phyloP scores from a whole-genome alignment of 2,888 invertebrate species.

The Petrolisthes manimaculis region DNA sequence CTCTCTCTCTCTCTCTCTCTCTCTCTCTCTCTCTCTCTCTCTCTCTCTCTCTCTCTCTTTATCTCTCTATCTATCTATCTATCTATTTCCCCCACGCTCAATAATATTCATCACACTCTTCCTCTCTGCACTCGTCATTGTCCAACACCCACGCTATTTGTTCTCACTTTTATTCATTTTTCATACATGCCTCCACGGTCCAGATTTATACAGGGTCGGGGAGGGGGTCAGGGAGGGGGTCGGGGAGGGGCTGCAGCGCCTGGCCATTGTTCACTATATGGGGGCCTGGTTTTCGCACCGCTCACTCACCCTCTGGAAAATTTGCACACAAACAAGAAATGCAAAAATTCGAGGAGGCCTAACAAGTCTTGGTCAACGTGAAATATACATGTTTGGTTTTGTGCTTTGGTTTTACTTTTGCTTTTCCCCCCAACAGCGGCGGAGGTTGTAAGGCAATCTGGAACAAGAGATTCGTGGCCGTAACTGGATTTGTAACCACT shows the following conservation, averaged over 20 bases:
- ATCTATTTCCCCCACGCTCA: no score
- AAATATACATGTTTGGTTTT: not conserved
- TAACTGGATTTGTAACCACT: no score
- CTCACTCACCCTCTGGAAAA: no score
- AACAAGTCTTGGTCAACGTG: not conserved
- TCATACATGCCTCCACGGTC: not conserved
- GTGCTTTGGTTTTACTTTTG: no score
- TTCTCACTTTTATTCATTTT: not conserved
- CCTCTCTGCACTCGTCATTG: not conserved
- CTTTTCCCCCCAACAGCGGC: no score
- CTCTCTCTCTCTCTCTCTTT: no score
- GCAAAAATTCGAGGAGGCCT: not conserved
- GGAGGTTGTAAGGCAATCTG: no score
- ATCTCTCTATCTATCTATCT: no score
- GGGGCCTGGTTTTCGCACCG: not conserved
- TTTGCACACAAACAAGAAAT: not conserved
- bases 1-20: constrained; percentile 1
- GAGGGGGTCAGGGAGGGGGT: not conserved
- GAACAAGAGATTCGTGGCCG: no score
- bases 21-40: constrained; percentile 1
- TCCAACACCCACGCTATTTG: not conserved
- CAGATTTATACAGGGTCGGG: not conserved
- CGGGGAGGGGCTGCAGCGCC: no score
- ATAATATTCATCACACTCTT: not conserved
- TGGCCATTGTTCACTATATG: not conserved